Evolutionary conservation across 2,797 vertebrate genomes (phyloP), one percentile per base, ranked within the genome.

Genomic region (Thamnophis elegans): DNA sequence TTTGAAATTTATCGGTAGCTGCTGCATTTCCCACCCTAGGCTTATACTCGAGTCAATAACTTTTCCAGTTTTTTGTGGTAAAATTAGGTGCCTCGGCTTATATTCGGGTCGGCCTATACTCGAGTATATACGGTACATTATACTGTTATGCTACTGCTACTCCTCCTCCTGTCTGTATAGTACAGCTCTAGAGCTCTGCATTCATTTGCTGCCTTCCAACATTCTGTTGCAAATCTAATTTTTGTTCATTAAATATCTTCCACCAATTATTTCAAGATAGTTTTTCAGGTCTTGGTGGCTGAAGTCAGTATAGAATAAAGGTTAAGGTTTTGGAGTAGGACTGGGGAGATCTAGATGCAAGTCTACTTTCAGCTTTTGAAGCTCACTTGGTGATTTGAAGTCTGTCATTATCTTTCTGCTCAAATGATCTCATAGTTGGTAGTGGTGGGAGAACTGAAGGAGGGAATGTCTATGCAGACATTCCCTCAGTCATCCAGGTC

Each of bases 121-220:
- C n/a, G n/a, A n/a, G n/a, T n/a, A n/a, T n/a, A n/a, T n/a, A n/a
- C n/a, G n/a, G n/a, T n/a, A 95, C 95, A 95, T 94, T 94, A 93
- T 92, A 94, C 82, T 93, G 90, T 82, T 51, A 18, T 47, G 9
- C 26, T 9, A 59, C 4, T 86, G 25, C 28, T 26, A 97, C 94
- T 95, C 97, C 98, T 97, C 96, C 94, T 95, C 97, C 98, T 97
- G 96, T 96, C 95, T 95, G 96, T 95, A 95, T 92, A 92, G 18
- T 68, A 47, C 53, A 89, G 51, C 93, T 93, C 94, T 94, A 92
- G 59, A 93, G 89, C 68, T 90, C 93, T 87, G 91, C 94, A 94
- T 95, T 95, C 97, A 93, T 97, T 97, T 98, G 96, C 95, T 97
- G 96, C 95, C 95, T 96, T 96, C 96, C 95, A 25, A 78, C 20